These are phyloP conservation scores for Ooceraea biroi DNA, from an alignment of 1,140 invertebrate genomes.

Conservation along the genomic window DNA sequence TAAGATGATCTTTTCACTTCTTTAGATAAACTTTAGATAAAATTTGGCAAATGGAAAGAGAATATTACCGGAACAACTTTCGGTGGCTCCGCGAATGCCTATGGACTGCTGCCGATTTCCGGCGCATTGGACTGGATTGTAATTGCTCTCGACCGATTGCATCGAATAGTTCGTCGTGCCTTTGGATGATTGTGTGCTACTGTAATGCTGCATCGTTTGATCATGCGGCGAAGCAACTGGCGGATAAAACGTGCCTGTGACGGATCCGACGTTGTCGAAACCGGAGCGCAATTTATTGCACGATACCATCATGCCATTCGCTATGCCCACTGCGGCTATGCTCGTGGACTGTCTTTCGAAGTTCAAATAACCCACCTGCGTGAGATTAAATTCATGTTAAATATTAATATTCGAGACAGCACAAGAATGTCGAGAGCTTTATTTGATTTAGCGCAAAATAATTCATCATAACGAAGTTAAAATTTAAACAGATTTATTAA, in stretches of 20 bases:
- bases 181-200: slow-evolving; percentile 79
- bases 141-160: slow-evolving; percentile 82
- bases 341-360: slow-evolving; percentile 85
- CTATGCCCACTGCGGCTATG: slow-evolving; percentile 92
- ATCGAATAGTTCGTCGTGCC: slow-evolving; percentile 80
- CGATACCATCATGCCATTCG: slow-evolving; percentile 95
- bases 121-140: slow-evolving; percentile 81
- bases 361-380: slow-evolving; percentile 84
- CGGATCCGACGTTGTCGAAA: slow-evolving; percentile 91
- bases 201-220: slow-evolving; percentile 86
- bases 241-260: slow-evolving; percentile 94
- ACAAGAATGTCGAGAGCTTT: neutral
- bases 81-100: slow-evolving; percentile 77
- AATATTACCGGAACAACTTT: slow-evolving; percentile 81
- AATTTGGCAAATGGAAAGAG: neutral
- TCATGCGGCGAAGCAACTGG: slow-evolving; percentile 93
- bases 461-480: neutral
- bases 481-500: neutral
- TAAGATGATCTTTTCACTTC: neutral
- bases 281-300: slow-evolving; percentile 91
- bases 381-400: neutral
- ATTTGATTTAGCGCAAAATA: neutral
- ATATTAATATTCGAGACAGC: neutral
- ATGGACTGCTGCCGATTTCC: slow-evolving; percentile 81
- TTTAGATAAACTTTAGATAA: neutral